These are phyloP conservation scores for Drosophila differens DNA, from an alignment of 2,888 invertebrate genomes.

Conservation along the genomic window DNA sequence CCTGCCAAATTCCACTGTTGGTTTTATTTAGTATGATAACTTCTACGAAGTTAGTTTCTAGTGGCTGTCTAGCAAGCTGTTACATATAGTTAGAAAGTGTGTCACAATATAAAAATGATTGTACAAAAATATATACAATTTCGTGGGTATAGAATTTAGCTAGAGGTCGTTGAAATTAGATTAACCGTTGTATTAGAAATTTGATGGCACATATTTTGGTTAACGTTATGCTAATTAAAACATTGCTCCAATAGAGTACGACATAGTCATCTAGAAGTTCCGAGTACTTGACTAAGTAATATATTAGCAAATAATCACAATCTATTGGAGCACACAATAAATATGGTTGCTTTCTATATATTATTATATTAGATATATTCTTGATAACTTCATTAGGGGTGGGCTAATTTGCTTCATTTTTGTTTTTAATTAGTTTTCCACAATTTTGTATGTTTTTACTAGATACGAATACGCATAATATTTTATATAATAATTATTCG, in stretches of 20 bases:
- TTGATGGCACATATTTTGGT: conserved; percentile 55
- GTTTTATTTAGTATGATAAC: neutral
- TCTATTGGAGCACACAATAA: conserved; percentile 42
- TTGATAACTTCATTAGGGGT: conserved; percentile 48
- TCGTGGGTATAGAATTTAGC: conserved; percentile 34
- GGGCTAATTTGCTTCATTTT: conserved; percentile 64
- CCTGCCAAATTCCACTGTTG: neutral
- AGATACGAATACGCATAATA: conserved; percentile 21
- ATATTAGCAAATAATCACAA: conserved; percentile 11
- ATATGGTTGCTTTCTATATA: conserved; percentile 36
- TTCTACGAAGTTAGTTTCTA: conserved; percentile 5
- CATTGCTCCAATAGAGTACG: conserved; percentile 28
- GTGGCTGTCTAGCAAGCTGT: conserved; percentile 1
- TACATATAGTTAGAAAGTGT: conserved; percentile 10
- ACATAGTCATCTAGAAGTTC: conserved; percentile 10
- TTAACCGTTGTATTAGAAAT: conserved; percentile 36
- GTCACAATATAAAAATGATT: conserved; percentile 38
- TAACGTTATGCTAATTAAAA: conserved; percentile 25
- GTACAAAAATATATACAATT: conserved; percentile 42
- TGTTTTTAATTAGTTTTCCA: conserved; percentile 21
- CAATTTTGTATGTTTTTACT: conserved; percentile 19
- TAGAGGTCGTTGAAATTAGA: conserved; percentile 41
- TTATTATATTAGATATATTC: conserved; percentile 16
- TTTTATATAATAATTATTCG: conserved; percentile 61
- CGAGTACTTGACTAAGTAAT: neutral